Evolutionary conservation across 2,113 vertebrate genomes (phyloP).

Genomic region (Scophthalmus maximus): DNA sequence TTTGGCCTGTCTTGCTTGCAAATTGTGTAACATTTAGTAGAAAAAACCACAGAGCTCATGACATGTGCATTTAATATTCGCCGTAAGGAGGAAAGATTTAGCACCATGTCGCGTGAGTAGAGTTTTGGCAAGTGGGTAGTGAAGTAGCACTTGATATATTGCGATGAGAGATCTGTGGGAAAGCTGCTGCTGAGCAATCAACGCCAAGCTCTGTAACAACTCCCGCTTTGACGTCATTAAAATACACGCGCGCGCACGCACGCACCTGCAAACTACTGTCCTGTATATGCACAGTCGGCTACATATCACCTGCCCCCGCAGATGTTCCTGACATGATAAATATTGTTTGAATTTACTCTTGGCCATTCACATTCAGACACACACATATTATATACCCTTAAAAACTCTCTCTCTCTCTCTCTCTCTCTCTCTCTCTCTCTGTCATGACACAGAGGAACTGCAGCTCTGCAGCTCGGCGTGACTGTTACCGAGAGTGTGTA

Average conservation of each 20-base stretch:
- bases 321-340: neutral
- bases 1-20: neutral
- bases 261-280: neutral
- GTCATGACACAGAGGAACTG: neutral
- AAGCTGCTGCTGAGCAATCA: slow-evolving; percentile 13
- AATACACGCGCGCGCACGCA: neutral
- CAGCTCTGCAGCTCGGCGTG: neutral
- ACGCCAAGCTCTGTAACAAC: slow-evolving; percentile 8
- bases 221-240: slow-evolving; percentile 13
- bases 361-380: neutral
- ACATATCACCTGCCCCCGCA: neutral
- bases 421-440: too few species aligned
- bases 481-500: too few species aligned
- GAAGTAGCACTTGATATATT: neutral
- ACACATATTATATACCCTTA: too few species aligned
- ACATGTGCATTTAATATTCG: slow-evolving; percentile 4
- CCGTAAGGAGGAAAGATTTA: neutral
- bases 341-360: neutral
- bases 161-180: neutral
- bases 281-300: neutral
- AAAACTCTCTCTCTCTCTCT: too few species aligned
- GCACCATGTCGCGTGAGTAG: neutral
- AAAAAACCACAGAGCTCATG: neutral
- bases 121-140: neutral
- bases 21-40: neutral